phyloP scores from a whole-genome alignment of 2,797 vertebrate species.

The Diceros bicornis region DNA sequence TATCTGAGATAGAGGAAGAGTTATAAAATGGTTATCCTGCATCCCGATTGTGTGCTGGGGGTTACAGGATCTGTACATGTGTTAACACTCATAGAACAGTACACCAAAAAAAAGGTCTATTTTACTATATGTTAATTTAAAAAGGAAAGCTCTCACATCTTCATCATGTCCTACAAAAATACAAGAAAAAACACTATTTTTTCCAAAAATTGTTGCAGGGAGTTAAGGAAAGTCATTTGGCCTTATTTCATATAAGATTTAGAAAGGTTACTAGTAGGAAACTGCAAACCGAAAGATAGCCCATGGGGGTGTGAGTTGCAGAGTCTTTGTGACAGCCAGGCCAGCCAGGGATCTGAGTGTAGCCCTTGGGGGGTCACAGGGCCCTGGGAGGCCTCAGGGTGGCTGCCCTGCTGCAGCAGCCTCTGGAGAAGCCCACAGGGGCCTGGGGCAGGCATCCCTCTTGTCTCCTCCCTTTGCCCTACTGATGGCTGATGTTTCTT shows the following conservation, averaged over 20 bases:
- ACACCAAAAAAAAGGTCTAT: neutral
- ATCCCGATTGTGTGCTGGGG: no score
- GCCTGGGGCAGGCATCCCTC: neutral
- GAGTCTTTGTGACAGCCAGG: neutral
- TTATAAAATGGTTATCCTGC: neutral
- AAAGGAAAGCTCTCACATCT: neutral
- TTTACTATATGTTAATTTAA: neutral
- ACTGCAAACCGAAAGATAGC: neutral
- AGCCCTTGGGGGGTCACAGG: rapidly evolving
- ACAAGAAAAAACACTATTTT: neutral
- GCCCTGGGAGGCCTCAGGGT: no score
- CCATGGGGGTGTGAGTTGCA: rapidly evolving
- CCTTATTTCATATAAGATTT: neutral
- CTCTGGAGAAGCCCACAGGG: neutral
- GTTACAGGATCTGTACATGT: neutral
- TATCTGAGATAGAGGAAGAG: neutral
- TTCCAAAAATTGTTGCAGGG: neutral
- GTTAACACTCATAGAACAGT: neutral
- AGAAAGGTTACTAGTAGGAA: neutral
- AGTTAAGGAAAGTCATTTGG: neutral
- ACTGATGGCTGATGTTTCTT: neutral
- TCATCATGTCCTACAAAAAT: neutral
- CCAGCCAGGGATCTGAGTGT: rapidly evolving
- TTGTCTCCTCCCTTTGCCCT: neutral
- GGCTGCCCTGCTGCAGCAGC: no score